Base-by-base conservation (phyloP, 64 coral and sea anemone species). In the Acropora tenuis region DNA sequence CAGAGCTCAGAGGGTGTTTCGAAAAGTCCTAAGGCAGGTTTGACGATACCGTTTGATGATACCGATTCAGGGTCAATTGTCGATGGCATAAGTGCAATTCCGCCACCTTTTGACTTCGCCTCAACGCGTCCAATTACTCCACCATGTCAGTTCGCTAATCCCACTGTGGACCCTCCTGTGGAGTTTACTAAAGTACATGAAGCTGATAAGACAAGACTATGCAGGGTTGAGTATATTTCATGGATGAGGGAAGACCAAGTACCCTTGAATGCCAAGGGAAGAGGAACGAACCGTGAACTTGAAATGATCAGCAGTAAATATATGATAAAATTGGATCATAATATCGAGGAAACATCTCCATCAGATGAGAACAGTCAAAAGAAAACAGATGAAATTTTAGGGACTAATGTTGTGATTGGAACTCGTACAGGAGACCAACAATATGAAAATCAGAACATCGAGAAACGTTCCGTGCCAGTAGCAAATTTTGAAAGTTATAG, bases 51-150 rank as follows among this genome's bases (percentile, higher is more conserved):
- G 73, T 6, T 3, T 46, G 20, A 92, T 73, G 73, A 76, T n/a
- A 50, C 74, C 15, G 90, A 92, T 86, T 85, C 74, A 53, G 57
- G 59, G 15, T 92, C 90, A 16, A 65, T 46, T 77, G 52, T 78
- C 40, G 91, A 92, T 42, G 75, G 69, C 68, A 46, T 79, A 8
- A 87, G 74, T 79, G 43, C 91, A 19, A 92, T 92, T 67, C 91
- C 91, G 2, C 91, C 91, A 71, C 91, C 91, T 44, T 20, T 86
- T 59, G 91, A 92, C 53, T 92, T 92, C 80, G 91, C 75, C 13
- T 16, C 88, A 47, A 85, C 82, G 19, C 61, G 59, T 53, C 73
- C 91, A 66, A 76, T 92, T 2, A 84, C 91, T 40, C 91, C 91
- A 79, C 91, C 91, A 18, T 79, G 84, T 40, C 82, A 87, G 61